These are phyloP conservation scores for Araneus ventricosus DNA, from an alignment of 1,140 invertebrate genomes.

Conservation along the genomic window DNA sequence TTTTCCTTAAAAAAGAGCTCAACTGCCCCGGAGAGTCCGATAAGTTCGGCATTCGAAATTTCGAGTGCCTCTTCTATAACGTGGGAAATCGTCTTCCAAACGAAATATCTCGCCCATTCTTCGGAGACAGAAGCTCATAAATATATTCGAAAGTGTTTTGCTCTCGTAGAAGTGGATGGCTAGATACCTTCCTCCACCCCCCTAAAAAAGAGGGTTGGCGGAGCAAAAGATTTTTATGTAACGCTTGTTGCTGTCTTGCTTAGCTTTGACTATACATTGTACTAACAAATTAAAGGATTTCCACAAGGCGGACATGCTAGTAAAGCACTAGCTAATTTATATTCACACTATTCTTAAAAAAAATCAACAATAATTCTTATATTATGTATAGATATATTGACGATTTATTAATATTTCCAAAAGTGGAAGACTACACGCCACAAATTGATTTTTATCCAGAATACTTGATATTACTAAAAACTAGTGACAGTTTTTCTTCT, in stretches of 20 bases:
- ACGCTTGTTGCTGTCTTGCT: constrained; percentile 9
- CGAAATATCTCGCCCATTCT: not conserved
- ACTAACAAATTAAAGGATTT: too few species aligned
- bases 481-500: too few species aligned
- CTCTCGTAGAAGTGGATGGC: not conserved
- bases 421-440: too few species aligned
- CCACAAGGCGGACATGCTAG: too few species aligned
- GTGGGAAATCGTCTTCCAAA: not conserved
- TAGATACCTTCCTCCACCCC: not conserved
- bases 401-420: too few species aligned
- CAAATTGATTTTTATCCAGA: too few species aligned
- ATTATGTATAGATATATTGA: too few species aligned
- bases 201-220: not conserved
- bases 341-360: too few species aligned
- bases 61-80: not conserved
- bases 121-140: not conserved
- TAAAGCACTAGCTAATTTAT: too few species aligned
- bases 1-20: not conserved
- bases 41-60: not conserved
- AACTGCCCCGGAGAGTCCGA: not conserved
- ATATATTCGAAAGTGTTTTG: not conserved
- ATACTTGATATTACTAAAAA: too few species aligned
- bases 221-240: not conserved
- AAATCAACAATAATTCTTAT: too few species aligned
- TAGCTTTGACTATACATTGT: too few species aligned